Evolutionary conservation across 2,888 invertebrate species (phyloP).

Genomic region (Calliphora vomitoria): DNA sequence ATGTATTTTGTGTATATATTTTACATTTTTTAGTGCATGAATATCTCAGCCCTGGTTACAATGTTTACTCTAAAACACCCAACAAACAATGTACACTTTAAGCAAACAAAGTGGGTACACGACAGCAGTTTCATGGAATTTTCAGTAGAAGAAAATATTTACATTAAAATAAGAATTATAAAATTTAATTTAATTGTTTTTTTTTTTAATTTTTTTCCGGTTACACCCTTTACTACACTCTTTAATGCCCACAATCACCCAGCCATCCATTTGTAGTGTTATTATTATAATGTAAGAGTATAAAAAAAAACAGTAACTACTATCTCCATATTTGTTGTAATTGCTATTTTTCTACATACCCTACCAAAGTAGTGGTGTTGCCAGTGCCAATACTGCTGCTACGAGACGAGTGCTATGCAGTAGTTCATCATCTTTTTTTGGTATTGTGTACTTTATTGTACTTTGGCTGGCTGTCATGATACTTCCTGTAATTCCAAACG

Average conservation of each 20-base stretch:
- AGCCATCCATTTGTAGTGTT: slow-evolving; percentile 40
- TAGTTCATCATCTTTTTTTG: slow-evolving; percentile 44
- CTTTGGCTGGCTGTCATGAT: slow-evolving; percentile 39
- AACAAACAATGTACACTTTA: slow-evolving; percentile 45
- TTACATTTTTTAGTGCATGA: no score
- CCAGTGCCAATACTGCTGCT: neutral
- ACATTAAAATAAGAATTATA: no score
- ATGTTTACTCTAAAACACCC: slow-evolving; percentile 62
- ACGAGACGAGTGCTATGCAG: neutral
- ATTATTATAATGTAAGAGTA: slow-evolving; percentile 22
- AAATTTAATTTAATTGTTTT: neutral
- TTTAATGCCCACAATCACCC: slow-evolving; percentile 44
- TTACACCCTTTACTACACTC: slow-evolving; percentile 30
- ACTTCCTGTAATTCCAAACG: slow-evolving; percentile 73
- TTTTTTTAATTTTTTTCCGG: neutral
- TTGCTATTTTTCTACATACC: slow-evolving; percentile 20
- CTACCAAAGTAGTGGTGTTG: neutral
- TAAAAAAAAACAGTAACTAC: neutral
- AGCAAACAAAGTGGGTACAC: slow-evolving; percentile 19
- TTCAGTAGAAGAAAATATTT: neutral
- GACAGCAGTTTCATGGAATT: slow-evolving; percentile 22
- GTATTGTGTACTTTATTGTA: slow-evolving; percentile 43
- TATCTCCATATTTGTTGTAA: slow-evolving; percentile 47
- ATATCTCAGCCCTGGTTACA: neutral
- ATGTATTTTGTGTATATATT: no score